phyloP scores from a whole-genome alignment of 2,113 vertebrate genomes.

The Enhydra lutris region DNA sequence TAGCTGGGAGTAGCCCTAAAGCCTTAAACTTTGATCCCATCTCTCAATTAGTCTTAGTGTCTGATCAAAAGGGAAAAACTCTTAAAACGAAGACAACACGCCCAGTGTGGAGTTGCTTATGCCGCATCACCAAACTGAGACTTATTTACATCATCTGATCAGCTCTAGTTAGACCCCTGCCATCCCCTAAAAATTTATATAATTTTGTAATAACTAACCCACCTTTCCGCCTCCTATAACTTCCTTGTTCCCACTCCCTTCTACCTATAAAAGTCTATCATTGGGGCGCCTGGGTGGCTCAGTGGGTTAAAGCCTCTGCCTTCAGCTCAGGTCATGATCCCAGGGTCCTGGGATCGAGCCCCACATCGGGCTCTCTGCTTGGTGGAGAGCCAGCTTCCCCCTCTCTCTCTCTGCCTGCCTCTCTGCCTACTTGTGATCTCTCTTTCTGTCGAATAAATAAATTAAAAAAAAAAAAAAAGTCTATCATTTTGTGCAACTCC shows the following conservation, averaged over 20 bases:
- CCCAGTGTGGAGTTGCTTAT: background rate
- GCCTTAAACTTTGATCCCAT: background rate
- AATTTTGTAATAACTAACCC: background rate
- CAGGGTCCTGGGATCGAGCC: too few relatives aligned
- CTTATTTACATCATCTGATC: background rate
- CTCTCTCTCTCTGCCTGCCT: too few relatives aligned
- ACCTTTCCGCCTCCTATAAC: background rate
- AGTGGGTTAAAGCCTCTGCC: too few relatives aligned
- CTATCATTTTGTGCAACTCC: background rate
- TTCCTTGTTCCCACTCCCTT: background rate
- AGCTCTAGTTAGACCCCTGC: background rate
- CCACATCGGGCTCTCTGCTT: too few relatives aligned
- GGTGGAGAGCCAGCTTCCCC: too few relatives aligned
- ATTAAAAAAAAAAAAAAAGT: too few relatives aligned
- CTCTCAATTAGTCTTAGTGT: background rate
- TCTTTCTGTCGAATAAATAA: too few relatives aligned
- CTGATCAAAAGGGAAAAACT: background rate
- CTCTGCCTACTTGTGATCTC: too few relatives aligned
- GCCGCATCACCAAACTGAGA: background rate
- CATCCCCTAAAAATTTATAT: background rate
- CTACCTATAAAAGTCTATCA: background rate
- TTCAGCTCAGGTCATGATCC: too few relatives aligned
- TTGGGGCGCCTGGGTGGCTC: too few relatives aligned
- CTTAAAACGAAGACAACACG: background rate
- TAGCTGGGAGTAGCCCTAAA: background rate